These are phyloP conservation scores for Symphodus melops DNA, from an alignment of 2,113 vertebrate species.

Conservation along the genomic window DNA sequence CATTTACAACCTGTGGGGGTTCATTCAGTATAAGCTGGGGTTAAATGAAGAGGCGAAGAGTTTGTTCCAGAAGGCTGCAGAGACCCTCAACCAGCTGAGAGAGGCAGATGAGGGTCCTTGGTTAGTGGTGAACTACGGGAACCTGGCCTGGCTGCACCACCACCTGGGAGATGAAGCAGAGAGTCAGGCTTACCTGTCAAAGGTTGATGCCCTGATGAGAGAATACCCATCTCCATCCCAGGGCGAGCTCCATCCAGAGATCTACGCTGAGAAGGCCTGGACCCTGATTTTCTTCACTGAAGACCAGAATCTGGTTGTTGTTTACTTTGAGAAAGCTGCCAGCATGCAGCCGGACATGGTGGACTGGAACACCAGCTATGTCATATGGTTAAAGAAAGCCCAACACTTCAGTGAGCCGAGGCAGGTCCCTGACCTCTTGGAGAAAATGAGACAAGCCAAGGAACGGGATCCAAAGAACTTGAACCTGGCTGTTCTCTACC, in stretches of 20 bases:
- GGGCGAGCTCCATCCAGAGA: constrained; percentile 62
- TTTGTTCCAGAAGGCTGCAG: constrained; percentile 54
- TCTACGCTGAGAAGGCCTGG: constrained; percentile 76
- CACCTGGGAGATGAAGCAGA: constrained; percentile 23
- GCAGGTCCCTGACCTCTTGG: constrained; percentile 2
- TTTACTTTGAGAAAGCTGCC: constrained; percentile 69
- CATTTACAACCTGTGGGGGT: constrained; percentile 74
- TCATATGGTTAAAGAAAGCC: neutral
- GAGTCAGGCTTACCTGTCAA: constrained; percentile 47
- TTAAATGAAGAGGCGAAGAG: neutral
- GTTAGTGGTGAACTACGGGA: constrained; percentile 71
- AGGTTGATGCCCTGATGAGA: constrained; percentile 22
- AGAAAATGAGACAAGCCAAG: constrained; percentile 53
- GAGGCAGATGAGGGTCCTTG: constrained; percentile 71
- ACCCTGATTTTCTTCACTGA: constrained; percentile 61
- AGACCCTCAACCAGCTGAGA: constrained; percentile 64
- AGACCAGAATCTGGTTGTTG: constrained; percentile 24
- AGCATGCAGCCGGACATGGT: constrained; percentile 68
- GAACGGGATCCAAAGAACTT: constrained; percentile 57
- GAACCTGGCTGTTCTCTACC: constrained; percentile 52
- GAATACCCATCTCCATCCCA: constrained; percentile 50
- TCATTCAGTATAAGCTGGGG: constrained; percentile 49
- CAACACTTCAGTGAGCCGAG: accelerated
- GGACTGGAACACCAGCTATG: constrained; percentile 62
- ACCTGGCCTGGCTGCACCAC: constrained; percentile 73